Percentiles rank a stretch among this genome's conserved stretches.
phyloP scores from a whole-genome alignment of 2,888 invertebrate species.

The Sinotaia quadrata region DNA sequence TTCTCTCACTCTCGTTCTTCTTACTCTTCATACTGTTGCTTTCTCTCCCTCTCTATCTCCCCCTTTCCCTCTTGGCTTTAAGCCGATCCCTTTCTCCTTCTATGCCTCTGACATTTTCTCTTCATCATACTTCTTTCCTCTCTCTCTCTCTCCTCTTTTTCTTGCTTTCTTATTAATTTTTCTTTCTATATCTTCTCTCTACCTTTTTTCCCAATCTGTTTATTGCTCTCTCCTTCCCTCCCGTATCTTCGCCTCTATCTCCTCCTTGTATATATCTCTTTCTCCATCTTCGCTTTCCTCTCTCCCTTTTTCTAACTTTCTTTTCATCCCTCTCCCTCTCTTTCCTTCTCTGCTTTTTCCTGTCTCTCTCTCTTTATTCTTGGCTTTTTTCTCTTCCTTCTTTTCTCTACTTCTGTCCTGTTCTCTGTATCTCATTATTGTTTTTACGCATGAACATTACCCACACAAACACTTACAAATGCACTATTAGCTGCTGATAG shows the following conservation, averaged over 20 bases:
- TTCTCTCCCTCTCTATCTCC: slow-evolving; percentile 1
- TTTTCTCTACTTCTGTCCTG: neutral
- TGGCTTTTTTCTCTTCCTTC: neutral
- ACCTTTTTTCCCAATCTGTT: neutral
- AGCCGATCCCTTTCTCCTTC: neutral
- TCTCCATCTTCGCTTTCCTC: neutral
- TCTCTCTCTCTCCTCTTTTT: neutral
- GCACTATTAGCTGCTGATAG: neutral
- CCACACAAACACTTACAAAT: slow-evolving; percentile 6
- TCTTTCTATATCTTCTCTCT: neutral
- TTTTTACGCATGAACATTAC: neutral
- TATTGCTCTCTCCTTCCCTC: neutral
- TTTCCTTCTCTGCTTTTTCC: slow-evolving; percentile 7
- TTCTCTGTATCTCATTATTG: neutral
- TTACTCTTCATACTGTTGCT: too few relatives aligned
- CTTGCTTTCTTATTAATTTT: neutral
- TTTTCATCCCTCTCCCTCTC: neutral
- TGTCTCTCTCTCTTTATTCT: neutral
- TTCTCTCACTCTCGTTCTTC: neutral
- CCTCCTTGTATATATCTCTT: neutral
- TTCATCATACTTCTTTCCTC: neutral
- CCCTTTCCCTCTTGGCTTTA: neutral
- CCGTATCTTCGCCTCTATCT: neutral
- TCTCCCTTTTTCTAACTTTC: neutral
- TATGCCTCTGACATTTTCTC: neutral